A percentile compares a stretch with the other conserved stretches of the same genome.
Evolutionary conservation across 2,888 invertebrate species (phyloP).

Genomic region (Icerya purchasi): DNA sequence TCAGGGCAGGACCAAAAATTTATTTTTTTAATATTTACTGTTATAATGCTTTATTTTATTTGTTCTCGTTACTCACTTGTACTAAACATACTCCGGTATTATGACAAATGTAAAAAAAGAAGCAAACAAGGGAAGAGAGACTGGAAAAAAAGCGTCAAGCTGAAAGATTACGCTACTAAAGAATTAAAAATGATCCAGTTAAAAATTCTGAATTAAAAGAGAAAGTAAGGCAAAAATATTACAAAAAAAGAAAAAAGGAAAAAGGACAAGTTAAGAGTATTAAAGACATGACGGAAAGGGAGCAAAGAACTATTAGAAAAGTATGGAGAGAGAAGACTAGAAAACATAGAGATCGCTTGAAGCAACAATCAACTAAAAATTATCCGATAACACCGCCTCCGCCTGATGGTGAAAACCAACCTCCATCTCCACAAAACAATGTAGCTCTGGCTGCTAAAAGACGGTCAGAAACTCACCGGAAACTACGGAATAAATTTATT

Average conservation of each 20-base stretch:
- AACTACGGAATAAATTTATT: no score
- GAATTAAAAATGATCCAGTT: background rate
- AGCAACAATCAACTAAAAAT: background rate
- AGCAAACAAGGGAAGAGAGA: background rate
- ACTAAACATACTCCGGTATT: no score
- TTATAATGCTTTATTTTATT: no score
- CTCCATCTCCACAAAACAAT: background rate
- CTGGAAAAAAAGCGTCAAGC: background rate
- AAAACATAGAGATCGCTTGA: background rate
- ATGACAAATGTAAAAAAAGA: no score
- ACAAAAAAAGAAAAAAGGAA: no score
- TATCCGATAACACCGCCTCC: background rate
- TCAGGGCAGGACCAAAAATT: no score
- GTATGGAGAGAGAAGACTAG: background rate
- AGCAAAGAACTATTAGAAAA: background rate
- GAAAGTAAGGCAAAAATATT: background rate
- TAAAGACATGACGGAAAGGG: background rate
- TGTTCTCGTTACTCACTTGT: no score
- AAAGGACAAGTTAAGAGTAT: background rate
- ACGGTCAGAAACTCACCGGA: no score
- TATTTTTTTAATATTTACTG: no score
- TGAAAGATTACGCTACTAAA: background rate
- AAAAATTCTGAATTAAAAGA: background rate
- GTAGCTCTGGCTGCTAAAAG: no score
- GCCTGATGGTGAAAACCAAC: background rate